Conservation (phyloP, 2,797 vertebrate genomes). For the Alcedo atthis region DNA sequence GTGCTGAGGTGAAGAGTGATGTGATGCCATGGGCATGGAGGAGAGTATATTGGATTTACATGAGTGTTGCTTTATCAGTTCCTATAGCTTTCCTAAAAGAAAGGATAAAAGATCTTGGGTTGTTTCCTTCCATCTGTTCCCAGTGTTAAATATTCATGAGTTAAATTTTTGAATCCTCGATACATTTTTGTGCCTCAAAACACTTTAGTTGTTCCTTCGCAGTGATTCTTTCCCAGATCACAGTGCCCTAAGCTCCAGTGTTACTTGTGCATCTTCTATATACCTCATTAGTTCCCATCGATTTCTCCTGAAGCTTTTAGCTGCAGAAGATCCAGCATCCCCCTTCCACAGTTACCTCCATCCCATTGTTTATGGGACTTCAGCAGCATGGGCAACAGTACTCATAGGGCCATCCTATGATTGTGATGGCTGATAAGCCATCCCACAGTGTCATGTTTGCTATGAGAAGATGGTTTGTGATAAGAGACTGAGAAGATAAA, state of each 20-base stretch:
- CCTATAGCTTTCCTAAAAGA: background rate
- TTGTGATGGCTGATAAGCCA: background rate
- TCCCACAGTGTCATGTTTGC: background rate
- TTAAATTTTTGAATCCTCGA: background rate
- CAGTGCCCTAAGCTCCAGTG: background rate
- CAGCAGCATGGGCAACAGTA: background rate
- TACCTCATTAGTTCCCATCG: background rate
- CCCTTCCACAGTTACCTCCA: background rate
- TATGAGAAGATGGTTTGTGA: background rate
- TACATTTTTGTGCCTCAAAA: background rate
- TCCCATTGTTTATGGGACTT: background rate
- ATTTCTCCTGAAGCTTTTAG: background rate
- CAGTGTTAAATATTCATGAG: background rate
- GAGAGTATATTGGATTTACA: background rate
- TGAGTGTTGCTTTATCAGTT: background rate
- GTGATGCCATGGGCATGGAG: background rate
- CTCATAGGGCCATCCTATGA: background rate
- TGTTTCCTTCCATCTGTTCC: background rate
- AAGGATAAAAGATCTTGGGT: background rate
- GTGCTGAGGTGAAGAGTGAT: background rate
- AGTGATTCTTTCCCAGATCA: background rate
- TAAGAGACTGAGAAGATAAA: background rate
- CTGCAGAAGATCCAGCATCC: background rate
- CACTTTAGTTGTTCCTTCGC: background rate
- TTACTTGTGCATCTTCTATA: background rate